Evolutionary conservation across 2,888 invertebrate species (phyloP).

Genomic region (Syrista parreyssii): DNA sequence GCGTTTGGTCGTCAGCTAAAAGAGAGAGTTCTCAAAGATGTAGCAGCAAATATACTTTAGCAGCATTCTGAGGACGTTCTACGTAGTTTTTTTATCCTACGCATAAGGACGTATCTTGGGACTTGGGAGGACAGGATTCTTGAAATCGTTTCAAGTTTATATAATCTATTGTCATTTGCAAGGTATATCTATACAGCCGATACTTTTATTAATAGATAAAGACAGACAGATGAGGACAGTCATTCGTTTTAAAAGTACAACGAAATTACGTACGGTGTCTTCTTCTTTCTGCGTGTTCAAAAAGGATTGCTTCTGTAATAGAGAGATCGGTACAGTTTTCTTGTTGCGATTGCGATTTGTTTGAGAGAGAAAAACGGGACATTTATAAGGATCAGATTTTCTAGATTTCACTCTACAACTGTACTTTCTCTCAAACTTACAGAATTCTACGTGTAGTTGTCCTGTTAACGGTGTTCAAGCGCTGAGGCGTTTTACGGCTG

Average conservation of each 20-base stretch:
- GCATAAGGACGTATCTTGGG: neutral
- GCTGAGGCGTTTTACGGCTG: neutral
- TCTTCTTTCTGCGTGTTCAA: neutral
- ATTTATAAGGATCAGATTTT: neutral
- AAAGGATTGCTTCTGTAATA: neutral
- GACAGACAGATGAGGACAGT: neutral
- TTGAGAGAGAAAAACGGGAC: neutral
- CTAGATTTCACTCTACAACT: neutral
- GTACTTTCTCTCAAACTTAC: neutral
- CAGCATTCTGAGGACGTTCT: neutral
- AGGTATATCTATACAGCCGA: neutral
- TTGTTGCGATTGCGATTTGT: neutral
- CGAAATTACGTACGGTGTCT: neutral
- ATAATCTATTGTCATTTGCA: neutral
- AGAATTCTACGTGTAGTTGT: neutral
- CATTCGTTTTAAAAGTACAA: neutral
- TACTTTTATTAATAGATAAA: neutral
- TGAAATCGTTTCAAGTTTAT: neutral
- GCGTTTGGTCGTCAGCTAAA: neutral
- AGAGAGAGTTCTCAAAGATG: neutral
- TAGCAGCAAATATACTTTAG: neutral
- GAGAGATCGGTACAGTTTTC: neutral
- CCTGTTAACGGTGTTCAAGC: neutral
- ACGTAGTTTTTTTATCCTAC: neutral
- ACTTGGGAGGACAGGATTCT: neutral